Percentiles rank a stretch among this genome's conserved stretches.
Conservation (phyloP, 1,140 invertebrate species). For the Teleopsis dalmanni region DNA sequence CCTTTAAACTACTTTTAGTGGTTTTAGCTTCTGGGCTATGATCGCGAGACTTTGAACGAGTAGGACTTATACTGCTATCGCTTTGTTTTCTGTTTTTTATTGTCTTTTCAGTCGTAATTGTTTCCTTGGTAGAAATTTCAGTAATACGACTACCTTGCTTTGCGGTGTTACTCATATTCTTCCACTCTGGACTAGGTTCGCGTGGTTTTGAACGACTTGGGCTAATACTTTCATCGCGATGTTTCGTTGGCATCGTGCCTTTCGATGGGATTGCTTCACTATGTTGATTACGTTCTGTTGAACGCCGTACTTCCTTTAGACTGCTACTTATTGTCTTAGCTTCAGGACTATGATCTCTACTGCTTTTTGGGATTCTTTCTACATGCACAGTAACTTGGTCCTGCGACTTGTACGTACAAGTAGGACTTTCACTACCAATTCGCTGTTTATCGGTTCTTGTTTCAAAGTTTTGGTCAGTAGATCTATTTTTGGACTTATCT, state of each 20-base stretch:
- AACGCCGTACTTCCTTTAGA: slow-evolving; percentile 18
- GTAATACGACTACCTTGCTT: no score
- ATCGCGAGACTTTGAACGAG: background rate
- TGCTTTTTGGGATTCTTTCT: slow-evolving; percentile 5
- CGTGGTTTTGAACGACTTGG: background rate
- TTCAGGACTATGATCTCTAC: slow-evolving; percentile 16
- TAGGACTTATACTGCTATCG: slow-evolving; percentile 1
- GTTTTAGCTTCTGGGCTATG: background rate
- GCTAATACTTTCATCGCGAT: background rate
- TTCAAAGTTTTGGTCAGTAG: no score
- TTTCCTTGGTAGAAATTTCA: background rate
- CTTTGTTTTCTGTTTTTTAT: background rate
- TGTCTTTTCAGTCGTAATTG: background rate
- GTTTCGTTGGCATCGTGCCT: background rate
- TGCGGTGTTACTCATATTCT: no score
- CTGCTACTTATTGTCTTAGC: slow-evolving; percentile 11
- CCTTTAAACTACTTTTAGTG: background rate
- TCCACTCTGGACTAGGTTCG: no score
- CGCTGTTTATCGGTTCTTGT: background rate
- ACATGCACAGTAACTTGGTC: no score
- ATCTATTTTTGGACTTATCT: no score
- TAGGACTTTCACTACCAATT: slow-evolving; percentile 1
- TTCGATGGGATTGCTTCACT: background rate
- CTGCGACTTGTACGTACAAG: background rate
- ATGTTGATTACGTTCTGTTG: background rate